Conservation (phyloP, 2,888 invertebrate species). For the Folsomia candida region DNA sequence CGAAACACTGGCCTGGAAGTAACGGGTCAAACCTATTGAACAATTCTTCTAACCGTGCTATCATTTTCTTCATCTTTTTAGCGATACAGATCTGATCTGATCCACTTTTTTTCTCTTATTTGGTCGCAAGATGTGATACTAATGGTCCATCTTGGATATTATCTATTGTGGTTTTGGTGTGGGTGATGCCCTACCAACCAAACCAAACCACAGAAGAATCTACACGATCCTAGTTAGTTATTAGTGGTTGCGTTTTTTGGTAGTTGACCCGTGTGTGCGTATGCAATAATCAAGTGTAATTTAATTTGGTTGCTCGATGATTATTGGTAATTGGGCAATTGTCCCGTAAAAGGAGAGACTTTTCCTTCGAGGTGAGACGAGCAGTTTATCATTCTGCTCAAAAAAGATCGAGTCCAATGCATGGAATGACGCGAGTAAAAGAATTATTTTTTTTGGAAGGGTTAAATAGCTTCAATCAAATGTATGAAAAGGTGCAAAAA, state of each 20-base stretch:
- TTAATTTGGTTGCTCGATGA: neutral
- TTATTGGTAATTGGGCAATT: slow-evolving; percentile 6
- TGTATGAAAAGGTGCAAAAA: too few species aligned
- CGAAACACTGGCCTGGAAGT: too few species aligned
- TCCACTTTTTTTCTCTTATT: neutral
- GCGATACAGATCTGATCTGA: neutral
- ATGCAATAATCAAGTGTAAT: slow-evolving; percentile 11
- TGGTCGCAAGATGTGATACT: neutral
- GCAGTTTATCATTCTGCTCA: too few species aligned
- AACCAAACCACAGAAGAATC: neutral
- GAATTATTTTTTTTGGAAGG: too few species aligned
- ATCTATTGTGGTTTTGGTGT: neutral
- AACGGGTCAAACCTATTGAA: too few species aligned
- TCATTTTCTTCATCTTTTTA: neutral
- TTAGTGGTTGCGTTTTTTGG: too few species aligned
- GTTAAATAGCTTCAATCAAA: too few species aligned
- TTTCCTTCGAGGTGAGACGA: neutral
- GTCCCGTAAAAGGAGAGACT: neutral
- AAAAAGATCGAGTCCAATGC: too few species aligned
- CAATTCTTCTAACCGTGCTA: too few species aligned
- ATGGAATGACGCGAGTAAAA: too few species aligned
- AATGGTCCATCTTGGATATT: too few species aligned
- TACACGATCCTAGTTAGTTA: neutral
- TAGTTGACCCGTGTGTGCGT: neutral
- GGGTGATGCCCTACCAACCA: neutral